phyloP scores from a whole-genome alignment of 2,113 vertebrate genomes.

The Tachysurus fulvidraco region DNA sequence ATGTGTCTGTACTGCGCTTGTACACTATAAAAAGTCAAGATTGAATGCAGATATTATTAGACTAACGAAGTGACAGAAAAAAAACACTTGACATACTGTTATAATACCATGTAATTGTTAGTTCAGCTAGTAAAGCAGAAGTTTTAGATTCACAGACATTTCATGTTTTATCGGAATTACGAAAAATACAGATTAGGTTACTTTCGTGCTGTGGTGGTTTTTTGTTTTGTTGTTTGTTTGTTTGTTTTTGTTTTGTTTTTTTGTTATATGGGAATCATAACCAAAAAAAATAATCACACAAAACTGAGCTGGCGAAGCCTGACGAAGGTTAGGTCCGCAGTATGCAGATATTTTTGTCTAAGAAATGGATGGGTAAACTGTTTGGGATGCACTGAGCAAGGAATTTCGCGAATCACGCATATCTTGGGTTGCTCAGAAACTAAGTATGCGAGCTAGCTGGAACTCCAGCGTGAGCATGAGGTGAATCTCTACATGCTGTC shows the following conservation, averaged over 20 bases:
- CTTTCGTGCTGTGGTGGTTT: background rate
- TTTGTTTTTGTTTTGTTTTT: too few species aligned
- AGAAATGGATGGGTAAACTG: background rate
- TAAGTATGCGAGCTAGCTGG: slow-evolving; percentile 18
- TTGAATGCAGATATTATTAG: background rate
- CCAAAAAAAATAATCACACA: background rate
- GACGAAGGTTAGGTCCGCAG: background rate
- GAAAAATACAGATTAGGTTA: background rate
- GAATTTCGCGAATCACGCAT: slow-evolving; percentile 6
- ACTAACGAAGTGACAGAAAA: background rate
- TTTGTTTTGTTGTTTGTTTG: too few species aligned
- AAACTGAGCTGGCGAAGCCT: background rate
- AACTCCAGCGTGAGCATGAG: slow-evolving; percentile 54
- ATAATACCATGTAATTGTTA: background rate
- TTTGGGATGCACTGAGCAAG: background rate
- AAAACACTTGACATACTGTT: background rate
- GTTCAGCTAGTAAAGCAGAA: too few species aligned
- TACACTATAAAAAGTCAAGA: background rate
- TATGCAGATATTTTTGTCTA: background rate
- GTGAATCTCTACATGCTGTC: slow-evolving; percentile 76
- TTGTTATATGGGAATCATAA: background rate
- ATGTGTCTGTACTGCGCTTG: background rate
- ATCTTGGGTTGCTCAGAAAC: background rate
- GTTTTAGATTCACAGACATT: background rate
- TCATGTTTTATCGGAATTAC: background rate